Base-by-base conservation (phyloP, 2,888 invertebrate species). In the Temnothorax ravouxi region DNA sequence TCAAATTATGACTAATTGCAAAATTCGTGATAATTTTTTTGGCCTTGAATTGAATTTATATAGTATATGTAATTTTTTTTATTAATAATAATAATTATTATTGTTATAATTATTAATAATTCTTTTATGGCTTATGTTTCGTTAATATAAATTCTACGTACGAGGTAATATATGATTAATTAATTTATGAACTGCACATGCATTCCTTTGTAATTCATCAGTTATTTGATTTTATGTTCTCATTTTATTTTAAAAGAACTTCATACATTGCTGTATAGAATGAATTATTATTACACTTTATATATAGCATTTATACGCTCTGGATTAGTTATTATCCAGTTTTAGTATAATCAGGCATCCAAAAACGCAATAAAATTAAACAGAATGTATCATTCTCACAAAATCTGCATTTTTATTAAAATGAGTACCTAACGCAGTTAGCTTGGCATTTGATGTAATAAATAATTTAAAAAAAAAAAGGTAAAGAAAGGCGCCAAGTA, bases 131-230 rank as follows among this genome's bases (percentile, higher is more conserved):
- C n/a, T 13, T 21, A 62, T 15, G 15, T 82, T 64, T n/a, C 18
- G 66, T 86, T 80, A 83, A 83, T 66, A 18, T 18, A 34, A 34
- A 67, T 21, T 0, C 4, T 34, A 34, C 9, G 6, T 13, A 47
- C 25, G n/a, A 72, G 59, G 47, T 81, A 87, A 84, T 82, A 75
- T 71, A 81, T 75, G 69, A 72, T 88, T 85, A 82, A 87, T 87
- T 88, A 87, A 84, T 76, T 81, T 83, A 25, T 76, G 62, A 62
- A 56, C 54, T 44, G 15, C 83, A 54, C 76, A 56, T 50, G 69
- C 29, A 29, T 72, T 71, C 59, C 75, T 87, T 87, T 83, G 34
- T 61, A n/a, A 29, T 25, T 13, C 76, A 84, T 13, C 76, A 84
- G 29, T 83, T 83, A 81, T 81, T 83, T 77, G 77, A 83, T 62